Percentiles rank a stretch among this genome's conserved stretches.
These are phyloP conservation scores for Gavialis gangeticus DNA, from an alignment of 2,113 vertebrate genomes.

Conservation along the genomic window DNA sequence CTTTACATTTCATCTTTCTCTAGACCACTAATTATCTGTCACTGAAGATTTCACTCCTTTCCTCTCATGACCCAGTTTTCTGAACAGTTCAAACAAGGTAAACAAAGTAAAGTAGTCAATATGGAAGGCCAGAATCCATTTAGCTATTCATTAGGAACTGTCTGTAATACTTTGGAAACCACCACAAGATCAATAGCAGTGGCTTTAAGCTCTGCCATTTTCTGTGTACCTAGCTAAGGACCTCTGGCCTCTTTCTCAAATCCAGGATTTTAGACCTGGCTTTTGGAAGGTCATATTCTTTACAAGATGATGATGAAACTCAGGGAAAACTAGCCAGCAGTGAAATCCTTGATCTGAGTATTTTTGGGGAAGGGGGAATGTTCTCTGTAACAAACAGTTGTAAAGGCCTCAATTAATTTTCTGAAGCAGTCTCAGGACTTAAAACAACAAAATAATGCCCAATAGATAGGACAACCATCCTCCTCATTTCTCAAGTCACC, in stretches of 20 bases:
- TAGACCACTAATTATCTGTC: background rate
- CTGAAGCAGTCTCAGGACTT: too few relatives aligned
- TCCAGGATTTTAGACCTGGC: background rate
- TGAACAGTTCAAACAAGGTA: too few relatives aligned
- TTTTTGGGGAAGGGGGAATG: background rate
- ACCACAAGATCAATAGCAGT: background rate
- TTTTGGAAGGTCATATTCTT: background rate
- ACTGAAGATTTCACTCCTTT: background rate
- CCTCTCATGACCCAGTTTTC: too few relatives aligned
- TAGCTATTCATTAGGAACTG: background rate
- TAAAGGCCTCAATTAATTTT: too few relatives aligned
- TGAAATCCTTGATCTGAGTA: background rate
- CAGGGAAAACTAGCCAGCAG: background rate
- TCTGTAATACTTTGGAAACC: too few relatives aligned
- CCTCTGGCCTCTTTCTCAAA: background rate
- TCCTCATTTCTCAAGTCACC: background rate
- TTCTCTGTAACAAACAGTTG: background rate
- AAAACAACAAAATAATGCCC: too few relatives aligned
- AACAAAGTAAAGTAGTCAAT: too few relatives aligned
- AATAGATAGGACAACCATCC: background rate
- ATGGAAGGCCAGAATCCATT: background rate
- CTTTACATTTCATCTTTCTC: background rate
- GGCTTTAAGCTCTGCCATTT: background rate
- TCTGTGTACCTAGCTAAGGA: background rate
- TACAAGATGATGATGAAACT: background rate